Conservation (phyloP, 2,797 vertebrate species). For the Falco concolor region DNA sequence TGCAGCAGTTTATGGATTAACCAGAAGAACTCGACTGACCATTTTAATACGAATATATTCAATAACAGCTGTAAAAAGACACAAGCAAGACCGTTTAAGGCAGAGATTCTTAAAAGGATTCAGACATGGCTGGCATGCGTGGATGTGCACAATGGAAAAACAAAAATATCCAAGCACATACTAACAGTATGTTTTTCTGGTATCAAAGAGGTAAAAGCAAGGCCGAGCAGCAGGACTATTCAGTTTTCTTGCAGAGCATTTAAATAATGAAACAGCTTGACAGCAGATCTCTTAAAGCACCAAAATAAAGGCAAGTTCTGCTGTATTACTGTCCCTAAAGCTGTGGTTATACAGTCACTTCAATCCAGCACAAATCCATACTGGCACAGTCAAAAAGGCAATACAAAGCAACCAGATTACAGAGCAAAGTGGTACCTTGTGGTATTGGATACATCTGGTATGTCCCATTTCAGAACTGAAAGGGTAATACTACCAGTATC, state of each 20-base stretch:
- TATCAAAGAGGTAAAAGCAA: background rate
- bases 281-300: background rate
- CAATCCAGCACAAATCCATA: background rate
- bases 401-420: background rate
- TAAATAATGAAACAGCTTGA: background rate
- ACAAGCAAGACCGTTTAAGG: background rate
- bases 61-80: background rate
- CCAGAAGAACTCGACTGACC: background rate
- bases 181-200: background rate
- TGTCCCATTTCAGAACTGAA: rapidly evolving
- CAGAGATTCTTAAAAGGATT: background rate
- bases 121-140: background rate
- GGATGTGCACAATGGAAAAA: background rate
- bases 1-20: background rate
- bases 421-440: background rate
- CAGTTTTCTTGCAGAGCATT: background rate
- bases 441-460: background rate
- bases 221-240: background rate
- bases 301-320: background rate
- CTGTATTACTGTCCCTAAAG: background rate
- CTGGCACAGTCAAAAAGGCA: background rate
- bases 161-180: background rate
- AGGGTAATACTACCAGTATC: rapidly evolving
- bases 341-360: background rate
- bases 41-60: background rate